Evolutionary conservation across 30 jellyfish, hydroid and myxozoan species (phyloP), one percentile per base, ranked within the genome.

Genomic region (Sanderia malayensis): DNA sequence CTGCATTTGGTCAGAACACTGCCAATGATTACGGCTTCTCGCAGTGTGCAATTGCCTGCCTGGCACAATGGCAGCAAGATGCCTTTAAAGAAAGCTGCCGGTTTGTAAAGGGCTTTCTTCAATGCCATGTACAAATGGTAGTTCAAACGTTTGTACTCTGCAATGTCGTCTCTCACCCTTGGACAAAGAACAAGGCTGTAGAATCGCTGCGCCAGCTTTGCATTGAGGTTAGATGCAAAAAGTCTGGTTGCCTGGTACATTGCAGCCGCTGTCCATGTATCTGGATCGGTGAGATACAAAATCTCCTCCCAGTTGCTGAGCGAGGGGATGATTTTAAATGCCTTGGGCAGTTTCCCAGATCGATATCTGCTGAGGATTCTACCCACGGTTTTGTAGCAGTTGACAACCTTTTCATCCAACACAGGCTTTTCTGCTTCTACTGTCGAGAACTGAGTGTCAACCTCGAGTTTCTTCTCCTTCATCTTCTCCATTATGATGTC

Each of bases 181-280:
- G 99, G 99, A n/a, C 52, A 66, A 45, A 92, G 76, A 20, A 92
- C 84, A 30, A 86, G 82, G 33, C 84, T 85, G 81, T 70, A 71
- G 82, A 79, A 92, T 65, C 99, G 58, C 49, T 89, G 97, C 0
- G 97, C 95, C 95, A 89, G 46, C 59, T 82, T 89, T 23, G 95
- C 95, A 71, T 82, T 89, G 61, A 89, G 57, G 59, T 81, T 78
- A 27, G 99, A 85, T 62, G 87, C 88, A 61, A 92, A 92, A 19
- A 84, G 37, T 53, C 96, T 81, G 20, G 99, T 70, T 11, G 95
- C 99, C 65, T 92, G 99, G 62, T 84, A 85, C 72, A 84, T 79
- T 8, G 99, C 95, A 15, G 99, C 96, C 21, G 99, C 97, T 2
- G 96, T 85, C 99, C 99, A 92, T 58, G 46, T 73, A 71, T 92